These are phyloP conservation scores for Chaenocephalus aceratus DNA, from an alignment of 2,113 vertebrate species.

Conservation along the genomic window DNA sequence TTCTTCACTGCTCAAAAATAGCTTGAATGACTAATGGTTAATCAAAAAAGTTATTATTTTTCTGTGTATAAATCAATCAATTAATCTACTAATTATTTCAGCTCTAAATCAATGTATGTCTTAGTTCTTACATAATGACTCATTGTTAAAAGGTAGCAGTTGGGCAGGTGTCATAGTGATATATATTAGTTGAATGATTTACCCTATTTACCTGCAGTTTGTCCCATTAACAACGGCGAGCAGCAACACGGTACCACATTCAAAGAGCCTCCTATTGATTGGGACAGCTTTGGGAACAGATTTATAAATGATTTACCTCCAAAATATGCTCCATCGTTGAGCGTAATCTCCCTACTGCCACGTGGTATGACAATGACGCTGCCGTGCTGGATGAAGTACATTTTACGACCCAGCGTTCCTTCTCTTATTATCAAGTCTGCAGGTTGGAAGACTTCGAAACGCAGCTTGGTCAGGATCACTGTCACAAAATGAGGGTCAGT, in stretches of 20 bases:
- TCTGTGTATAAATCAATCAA: too few relatives aligned
- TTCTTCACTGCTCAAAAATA: too few relatives aligned
- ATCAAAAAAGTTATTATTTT: too few relatives aligned
- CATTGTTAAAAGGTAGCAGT: too few relatives aligned
- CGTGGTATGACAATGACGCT: constrained; percentile 92
- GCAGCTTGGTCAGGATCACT: constrained; percentile 94
- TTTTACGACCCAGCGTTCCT: constrained; percentile 94
- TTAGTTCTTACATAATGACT: too few relatives aligned
- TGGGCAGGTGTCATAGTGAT: too few relatives aligned
- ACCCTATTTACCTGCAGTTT: too few relatives aligned
- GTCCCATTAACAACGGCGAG: neutral
- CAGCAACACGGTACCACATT: neutral
- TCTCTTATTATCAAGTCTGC: constrained; percentile 93
- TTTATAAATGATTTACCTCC: constrained; percentile 86
- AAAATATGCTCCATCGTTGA: constrained; percentile 96
- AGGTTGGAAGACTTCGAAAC: constrained; percentile 96
- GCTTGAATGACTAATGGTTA: too few relatives aligned
- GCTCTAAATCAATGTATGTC: too few relatives aligned
- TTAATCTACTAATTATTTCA: too few relatives aligned
- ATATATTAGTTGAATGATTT: too few relatives aligned
- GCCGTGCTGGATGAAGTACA: constrained; percentile 99
- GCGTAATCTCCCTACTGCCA: constrained; percentile 90
- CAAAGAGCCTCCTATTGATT: neutral
- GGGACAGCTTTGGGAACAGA: neutral
- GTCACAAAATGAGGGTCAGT: constrained; percentile 98